Conservation (phyloP, 2,797 vertebrate genomes). For the Hemibagrus guttatus region DNA sequence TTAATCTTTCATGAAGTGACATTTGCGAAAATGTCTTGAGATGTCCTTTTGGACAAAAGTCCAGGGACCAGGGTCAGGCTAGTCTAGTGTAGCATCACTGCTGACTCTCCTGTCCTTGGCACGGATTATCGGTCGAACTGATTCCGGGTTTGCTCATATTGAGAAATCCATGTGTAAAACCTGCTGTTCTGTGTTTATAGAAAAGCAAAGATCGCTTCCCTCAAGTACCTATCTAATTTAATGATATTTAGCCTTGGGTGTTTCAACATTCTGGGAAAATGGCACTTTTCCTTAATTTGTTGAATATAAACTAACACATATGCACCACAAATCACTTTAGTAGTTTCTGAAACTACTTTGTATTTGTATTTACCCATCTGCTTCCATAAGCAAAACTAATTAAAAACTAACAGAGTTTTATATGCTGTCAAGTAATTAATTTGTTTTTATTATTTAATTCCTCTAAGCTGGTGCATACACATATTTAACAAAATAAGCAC, state of each 20-base stretch:
- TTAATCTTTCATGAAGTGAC: conserved; percentile 63
- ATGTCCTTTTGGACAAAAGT: conserved; percentile 57
- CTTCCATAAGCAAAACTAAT: conserved; percentile 15
- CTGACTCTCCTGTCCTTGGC: conserved; percentile 26
- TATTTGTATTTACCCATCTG: conserved; percentile 30
- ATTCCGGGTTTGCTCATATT: conserved; percentile 18
- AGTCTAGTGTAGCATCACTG: conserved; percentile 30
- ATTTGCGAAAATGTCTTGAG: conserved; percentile 57
- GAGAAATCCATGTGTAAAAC: background rate
- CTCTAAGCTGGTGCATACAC: background rate
- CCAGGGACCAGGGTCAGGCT: conserved; percentile 39
- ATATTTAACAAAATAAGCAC: conserved; percentile 1
- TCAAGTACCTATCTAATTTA: background rate
- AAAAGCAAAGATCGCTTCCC: background rate
- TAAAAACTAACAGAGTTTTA: conserved; percentile 25
- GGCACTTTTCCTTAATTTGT: background rate
- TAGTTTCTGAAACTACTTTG: background rate
- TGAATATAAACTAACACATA: conserved; percentile 20
- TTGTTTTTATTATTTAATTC: conserved; percentile 12
- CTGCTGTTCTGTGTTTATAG: background rate
- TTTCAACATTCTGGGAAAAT: background rate
- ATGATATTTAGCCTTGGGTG: background rate
- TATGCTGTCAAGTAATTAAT: conserved; percentile 17
- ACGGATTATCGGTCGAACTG: conserved; percentile 18
- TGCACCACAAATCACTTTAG: conserved; percentile 7